Evolutionary conservation across 2,113 vertebrate species (phyloP).

Genomic region (Colaptes auratus): DNA sequence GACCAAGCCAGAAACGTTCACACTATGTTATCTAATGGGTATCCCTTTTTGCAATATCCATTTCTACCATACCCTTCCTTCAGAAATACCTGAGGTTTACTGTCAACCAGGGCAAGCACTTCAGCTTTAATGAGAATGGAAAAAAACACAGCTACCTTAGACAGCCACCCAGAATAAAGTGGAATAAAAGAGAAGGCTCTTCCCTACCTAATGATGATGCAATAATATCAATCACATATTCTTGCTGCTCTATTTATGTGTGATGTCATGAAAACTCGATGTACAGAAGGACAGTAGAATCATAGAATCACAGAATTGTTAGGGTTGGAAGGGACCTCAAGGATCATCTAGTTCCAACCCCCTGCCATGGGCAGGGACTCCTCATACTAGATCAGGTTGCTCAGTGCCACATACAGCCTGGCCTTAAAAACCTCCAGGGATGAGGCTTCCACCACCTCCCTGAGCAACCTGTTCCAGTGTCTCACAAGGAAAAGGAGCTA

Average conservation of each 20-base stretch:
- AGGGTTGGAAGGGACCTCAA: no score
- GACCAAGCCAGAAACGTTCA: neutral
- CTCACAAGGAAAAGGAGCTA: neutral
- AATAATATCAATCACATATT: neutral
- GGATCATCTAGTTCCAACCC: no score
- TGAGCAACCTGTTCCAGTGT: no score
- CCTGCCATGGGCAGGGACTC: no score
- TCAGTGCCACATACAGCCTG: no score
- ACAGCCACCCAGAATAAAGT: neutral
- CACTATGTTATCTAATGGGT: neutral
- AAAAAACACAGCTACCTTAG: neutral
- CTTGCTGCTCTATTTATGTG: neutral
- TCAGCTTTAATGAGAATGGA: neutral
- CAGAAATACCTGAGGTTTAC: neutral
- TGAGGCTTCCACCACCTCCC: no score
- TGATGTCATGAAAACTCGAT: neutral
- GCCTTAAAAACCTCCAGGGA: no score
- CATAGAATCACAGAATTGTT: no score
- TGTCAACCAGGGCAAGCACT: accelerated
- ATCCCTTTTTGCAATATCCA: neutral
- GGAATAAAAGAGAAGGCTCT: neutral
- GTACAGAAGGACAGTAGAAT: neutral
- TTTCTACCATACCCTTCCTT: neutral
- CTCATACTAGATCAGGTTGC: no score
- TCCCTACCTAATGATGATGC: neutral